Base-by-base conservation (phyloP, 1,140 invertebrate species). In the Eupristina koningsbergeri region DNA sequence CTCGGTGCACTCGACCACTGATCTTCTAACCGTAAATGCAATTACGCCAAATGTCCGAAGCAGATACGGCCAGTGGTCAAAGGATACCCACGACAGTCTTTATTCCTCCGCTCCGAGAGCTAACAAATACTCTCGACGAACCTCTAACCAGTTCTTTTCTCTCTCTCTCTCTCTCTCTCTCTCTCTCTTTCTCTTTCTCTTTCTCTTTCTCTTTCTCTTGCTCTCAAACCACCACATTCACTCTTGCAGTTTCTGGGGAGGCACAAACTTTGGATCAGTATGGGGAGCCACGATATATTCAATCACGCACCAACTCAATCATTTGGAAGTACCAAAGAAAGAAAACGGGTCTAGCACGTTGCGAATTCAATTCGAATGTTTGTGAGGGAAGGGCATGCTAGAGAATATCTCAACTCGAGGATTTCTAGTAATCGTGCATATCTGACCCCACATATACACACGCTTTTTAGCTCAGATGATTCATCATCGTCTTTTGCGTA, bases 11-110 rank as follows among this genome's bases (percentile, higher is more conserved):
- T 15, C 0, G 39, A 8, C 64, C 31, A 3, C 2, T 11, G 64
- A 6, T 15, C 5, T 2, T 67, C 6, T 8, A 61, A 26, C 71
- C 53, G 88, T 87, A 89, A 90, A 89, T 89, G 89, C 89, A 90
- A 90, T 90, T 89, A 90, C 87, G 88, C 86, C 83, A 88, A 89
- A 90, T 89, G 90, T 91, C 90, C 89, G 87, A 88, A 89, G 87
- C 90, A 91, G 90, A 89, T 90, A 41, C 67, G 89, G 87, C 88
- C 87, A 86, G 86, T 87, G 89, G 89, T 89, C 87, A 89, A 86
- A 84, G 86, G 41, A 19, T 73, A 8, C n/a, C 41, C 22, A 26
- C 74, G 50, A 15, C 22, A 29, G 77, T 50, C 67, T 84, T 83
- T 77, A 45, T 83, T 11, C 69, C 17, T 67, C 19, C 61, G 45